These are phyloP conservation scores for Microlaimidae sp. DNA, from an alignment of 2,888 invertebrate genomes.

Conservation along the genomic window DNA sequence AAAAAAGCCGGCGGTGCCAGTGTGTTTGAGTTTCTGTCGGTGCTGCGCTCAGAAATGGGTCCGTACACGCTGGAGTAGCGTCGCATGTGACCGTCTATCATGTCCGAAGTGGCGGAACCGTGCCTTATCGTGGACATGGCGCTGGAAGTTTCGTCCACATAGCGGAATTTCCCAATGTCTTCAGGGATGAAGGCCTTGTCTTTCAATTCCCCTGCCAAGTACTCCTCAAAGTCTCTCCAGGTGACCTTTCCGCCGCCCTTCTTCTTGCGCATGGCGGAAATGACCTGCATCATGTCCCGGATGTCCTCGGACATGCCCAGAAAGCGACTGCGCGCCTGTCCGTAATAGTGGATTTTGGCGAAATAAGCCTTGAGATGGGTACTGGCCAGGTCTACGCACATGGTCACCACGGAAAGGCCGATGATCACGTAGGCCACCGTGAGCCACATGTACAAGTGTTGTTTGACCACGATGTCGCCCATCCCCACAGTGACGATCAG, in stretches of 20 bases:
- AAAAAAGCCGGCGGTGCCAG: too few relatives aligned
- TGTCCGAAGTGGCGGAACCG: neutral
- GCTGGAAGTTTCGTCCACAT: constrained; percentile 30
- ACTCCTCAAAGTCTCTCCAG: constrained; percentile 24
- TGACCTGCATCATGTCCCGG: constrained; percentile 32
- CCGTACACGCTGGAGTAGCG: neutral
- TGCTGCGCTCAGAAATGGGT: too few relatives aligned
- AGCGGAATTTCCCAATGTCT: constrained; percentile 32
- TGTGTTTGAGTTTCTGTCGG: too few relatives aligned
- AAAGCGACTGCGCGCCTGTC: constrained; percentile 26
- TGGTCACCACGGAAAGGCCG: constrained; percentile 35
- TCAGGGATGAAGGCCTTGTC: constrained; percentile 30
- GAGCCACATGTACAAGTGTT: constrained; percentile 31
- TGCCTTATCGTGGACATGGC: constrained; percentile 2
- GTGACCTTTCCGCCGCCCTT: constrained; percentile 35
- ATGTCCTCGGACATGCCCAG: constrained; percentile 35
- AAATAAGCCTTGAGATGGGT: constrained; percentile 36
- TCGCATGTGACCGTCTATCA: neutral
- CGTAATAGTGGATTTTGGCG: constrained; percentile 35
- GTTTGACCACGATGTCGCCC: constrained; percentile 33
- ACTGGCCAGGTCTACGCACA: constrained; percentile 36
- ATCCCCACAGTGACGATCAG: constrained; percentile 35
- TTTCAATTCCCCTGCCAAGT: constrained; percentile 17
- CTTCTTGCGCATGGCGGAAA: constrained; percentile 31
- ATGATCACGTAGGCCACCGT: constrained; percentile 36